Conservation (phyloP, 2,888 invertebrate species). For the Heteromyza rotundicornis region DNA sequence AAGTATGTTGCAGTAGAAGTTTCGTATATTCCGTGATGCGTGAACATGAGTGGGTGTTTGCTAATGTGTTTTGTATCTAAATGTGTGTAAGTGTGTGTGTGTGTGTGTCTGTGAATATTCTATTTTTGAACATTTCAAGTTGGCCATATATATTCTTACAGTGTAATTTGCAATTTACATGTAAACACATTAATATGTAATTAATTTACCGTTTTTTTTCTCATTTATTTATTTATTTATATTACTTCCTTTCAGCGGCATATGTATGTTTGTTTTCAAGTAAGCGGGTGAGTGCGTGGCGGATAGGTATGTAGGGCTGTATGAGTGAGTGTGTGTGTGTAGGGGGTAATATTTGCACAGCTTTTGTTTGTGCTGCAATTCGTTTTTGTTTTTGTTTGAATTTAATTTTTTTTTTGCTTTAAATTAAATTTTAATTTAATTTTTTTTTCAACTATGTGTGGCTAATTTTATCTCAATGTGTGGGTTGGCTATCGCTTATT, state of each 20-base stretch:
- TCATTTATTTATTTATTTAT: slow-evolving; percentile 12
- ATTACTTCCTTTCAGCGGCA: not conserved
- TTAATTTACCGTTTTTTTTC: not conserved
- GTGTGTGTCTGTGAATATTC: slow-evolving; percentile 17
- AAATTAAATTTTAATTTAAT: slow-evolving; percentile 28
- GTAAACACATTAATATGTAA: slow-evolving; percentile 5
- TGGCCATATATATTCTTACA: not conserved
- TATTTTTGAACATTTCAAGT: not conserved
- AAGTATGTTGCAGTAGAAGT: too few species aligned
- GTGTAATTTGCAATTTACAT: slow-evolving; percentile 13
- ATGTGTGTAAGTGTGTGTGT: slow-evolving; percentile 25
- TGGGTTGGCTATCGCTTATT: too few species aligned
- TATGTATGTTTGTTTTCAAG: slow-evolving; percentile 29
- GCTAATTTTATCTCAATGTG: too few species aligned
- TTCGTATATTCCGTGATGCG: too few species aligned
- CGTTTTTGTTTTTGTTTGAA: slow-evolving; percentile 29
- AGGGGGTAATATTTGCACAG: slow-evolving; percentile 26
- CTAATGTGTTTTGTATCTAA: slow-evolving; percentile 20
- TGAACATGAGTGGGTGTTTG: not conserved
- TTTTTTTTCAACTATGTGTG: slow-evolving; percentile 21
- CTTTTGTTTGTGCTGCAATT: slow-evolving; percentile 22
- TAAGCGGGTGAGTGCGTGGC: slow-evolving; percentile 29
- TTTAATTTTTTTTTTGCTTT: slow-evolving; percentile 23
- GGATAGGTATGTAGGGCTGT: slow-evolving; percentile 18
- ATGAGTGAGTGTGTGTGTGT: slow-evolving; percentile 18